Conservation (phyloP, 2,797 vertebrate species). For the Hafferia zeledoni region DNA sequence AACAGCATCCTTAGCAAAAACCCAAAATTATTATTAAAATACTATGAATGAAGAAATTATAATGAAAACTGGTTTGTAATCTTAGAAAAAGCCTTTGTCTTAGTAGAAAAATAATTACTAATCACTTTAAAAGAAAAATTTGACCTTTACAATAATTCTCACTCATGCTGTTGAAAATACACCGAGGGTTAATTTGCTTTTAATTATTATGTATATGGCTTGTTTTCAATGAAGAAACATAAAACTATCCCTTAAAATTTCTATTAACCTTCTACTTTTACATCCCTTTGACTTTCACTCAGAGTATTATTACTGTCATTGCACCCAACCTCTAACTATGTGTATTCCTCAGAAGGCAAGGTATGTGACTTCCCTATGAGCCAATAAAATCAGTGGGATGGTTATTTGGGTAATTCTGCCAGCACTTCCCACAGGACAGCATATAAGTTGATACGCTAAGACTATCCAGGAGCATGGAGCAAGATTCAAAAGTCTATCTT, state of each 20-base stretch:
- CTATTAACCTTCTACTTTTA: conserved; percentile 50
- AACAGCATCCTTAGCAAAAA: background rate
- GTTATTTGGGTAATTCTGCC: conserved; percentile 54
- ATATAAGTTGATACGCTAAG: background rate
- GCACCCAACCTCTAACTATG: conserved; percentile 58
- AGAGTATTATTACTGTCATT: conserved; percentile 59
- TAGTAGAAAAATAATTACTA: background rate
- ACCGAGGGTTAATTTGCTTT: background rate
- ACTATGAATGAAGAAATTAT: background rate
- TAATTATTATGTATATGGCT: background rate
- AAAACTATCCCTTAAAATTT: conserved; percentile 40
- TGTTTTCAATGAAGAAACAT: background rate
- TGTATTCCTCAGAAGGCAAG: conserved; percentile 61
- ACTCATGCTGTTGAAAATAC: background rate
- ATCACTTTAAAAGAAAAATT: background rate
- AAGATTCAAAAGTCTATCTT: conserved; percentile 32
- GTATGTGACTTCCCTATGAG: conserved; percentile 38
- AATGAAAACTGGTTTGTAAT: background rate
- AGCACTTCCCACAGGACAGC: conserved; percentile 53
- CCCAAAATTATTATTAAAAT: background rate
- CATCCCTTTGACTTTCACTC: conserved; percentile 62
- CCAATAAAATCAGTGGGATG: conserved; percentile 69
- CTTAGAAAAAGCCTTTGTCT: background rate
- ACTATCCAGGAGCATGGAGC: conserved; percentile 24
- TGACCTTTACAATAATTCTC: background rate